These are phyloP conservation scores for Saimiri boliviensis DNA, from an alignment of 2,113 vertebrate species.

Conservation along the genomic window DNA sequence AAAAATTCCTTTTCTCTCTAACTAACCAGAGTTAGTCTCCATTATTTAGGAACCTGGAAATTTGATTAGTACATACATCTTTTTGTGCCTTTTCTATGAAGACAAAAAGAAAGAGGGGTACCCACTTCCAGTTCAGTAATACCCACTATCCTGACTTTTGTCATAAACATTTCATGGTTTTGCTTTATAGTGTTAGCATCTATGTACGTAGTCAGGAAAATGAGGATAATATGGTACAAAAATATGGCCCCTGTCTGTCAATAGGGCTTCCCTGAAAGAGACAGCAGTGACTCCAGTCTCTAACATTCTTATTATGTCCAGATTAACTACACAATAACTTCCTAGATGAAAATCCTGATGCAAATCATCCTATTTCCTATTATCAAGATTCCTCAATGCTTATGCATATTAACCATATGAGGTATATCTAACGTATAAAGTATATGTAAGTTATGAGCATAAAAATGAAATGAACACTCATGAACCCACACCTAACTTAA, in stretches of 20 bases:
- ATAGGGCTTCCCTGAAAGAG: background rate
- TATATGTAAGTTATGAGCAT: background rate
- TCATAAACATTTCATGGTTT: background rate
- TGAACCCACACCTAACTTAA: background rate
- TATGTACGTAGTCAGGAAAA: background rate
- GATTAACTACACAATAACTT: background rate
- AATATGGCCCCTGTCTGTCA: background rate
- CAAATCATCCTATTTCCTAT: background rate
- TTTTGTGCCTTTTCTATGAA: background rate
- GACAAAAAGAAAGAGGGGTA: background rate
- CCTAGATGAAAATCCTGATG: background rate
- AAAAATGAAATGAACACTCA: background rate
- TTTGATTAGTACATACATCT: background rate
- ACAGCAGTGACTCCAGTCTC: background rate
- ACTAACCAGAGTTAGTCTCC: background rate
- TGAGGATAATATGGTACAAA: background rate
- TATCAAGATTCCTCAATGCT: background rate
- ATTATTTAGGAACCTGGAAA: constrained; percentile 4
- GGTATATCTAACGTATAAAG: background rate
- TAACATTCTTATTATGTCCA: background rate
- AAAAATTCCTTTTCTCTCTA: background rate
- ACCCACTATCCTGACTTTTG: background rate
- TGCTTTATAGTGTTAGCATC: background rate
- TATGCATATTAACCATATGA: background rate
- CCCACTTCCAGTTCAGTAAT: background rate